Evolutionary conservation across 2,888 invertebrate species (phyloP), one percentile per base, ranked within the genome.

Genomic region (Daptonema setosum): DNA sequence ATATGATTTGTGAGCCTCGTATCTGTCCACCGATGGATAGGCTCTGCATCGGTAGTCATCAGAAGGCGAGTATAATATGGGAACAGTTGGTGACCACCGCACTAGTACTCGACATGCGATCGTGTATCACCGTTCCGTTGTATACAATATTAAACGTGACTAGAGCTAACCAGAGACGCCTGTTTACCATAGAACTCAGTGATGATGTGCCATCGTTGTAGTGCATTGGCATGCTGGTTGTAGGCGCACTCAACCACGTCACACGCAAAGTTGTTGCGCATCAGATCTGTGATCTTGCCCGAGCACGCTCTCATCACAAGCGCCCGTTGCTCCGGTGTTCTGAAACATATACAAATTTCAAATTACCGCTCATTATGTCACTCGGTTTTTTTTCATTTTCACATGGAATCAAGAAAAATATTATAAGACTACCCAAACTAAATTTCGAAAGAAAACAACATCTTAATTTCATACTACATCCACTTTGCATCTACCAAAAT

Each of bases 191-290:
- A 93, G 70, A 91, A 87, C 72, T 93, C 91, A 69, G 88, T 87
- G 57, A 85, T 80, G 71, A 91, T 80, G 59, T 79, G 75, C 28
- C 76, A 73, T 66, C 87, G 83, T 64, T 90, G 84, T 57, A 77
- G 74, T 1, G 81, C 78, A 28, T 78, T 81, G 0, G 87, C 85
- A 74, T 80, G 83, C 58, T 82, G 83, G 56, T 83, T 80, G 71
- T 84, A 91, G 0, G 83, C 81, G 67, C 79, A 79, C 72, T 91
- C 90, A 35, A 93, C 73, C 30, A 90, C 78, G 1, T 82, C 80
- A 8, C 84, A 81, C 57, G 87, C 83, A 56, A 74, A 72, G 70
- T 61, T 61, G 57, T 65, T 65, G 48, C 80, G 79, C 1, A 83
- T 78, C 41, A 91, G 71, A 57, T 82, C 82, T 0, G 85, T 80